A percentile compares a stretch with the other conserved stretches of the same genome.
phyloP scores from a whole-genome alignment of 2,888 invertebrate species.

The Hydraecia micacea region DNA sequence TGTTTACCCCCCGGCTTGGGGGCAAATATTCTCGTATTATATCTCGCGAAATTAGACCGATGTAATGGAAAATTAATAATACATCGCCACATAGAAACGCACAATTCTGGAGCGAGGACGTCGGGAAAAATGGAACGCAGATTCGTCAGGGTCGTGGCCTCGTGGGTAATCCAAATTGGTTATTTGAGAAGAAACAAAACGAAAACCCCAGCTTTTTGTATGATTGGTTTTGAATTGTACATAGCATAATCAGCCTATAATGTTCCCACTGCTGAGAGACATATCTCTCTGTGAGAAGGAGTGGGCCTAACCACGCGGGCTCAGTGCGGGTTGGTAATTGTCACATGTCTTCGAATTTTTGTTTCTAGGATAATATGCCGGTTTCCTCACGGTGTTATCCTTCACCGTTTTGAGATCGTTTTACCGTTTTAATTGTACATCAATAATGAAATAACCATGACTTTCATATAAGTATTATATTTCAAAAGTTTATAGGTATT shows the following conservation, averaged over 20 bases:
- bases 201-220: background rate
- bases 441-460: too few relatives aligned
- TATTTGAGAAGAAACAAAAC: conserved; percentile 33
- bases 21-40: conserved; percentile 83
- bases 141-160: conserved; percentile 42
- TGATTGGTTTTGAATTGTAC: background rate
- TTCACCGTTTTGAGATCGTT: too few relatives aligned
- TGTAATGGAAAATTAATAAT: conserved; percentile 86
- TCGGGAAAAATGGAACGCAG: conserved; percentile 31
- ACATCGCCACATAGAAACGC: conserved; percentile 70
- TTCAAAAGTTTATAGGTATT: too few relatives aligned
- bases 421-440: too few relatives aligned
- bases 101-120: conserved; percentile 70
- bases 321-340: too few relatives aligned
- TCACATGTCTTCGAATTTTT: too few relatives aligned
- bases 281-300: too few relatives aligned
- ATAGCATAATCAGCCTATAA: too few relatives aligned
- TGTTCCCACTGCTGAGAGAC: too few relatives aligned
- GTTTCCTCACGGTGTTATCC: too few relatives aligned
- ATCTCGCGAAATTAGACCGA: conserved; percentile 86
- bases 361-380: too few relatives aligned
- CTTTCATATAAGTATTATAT: background rate
- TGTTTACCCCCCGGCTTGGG: conserved; percentile 84
- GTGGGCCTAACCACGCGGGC: too few relatives aligned
- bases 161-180: conserved; percentile 43